phyloP scores from a whole-genome alignment of 2,113 vertebrate species.

The Chlorocebus sabaeus region DNA sequence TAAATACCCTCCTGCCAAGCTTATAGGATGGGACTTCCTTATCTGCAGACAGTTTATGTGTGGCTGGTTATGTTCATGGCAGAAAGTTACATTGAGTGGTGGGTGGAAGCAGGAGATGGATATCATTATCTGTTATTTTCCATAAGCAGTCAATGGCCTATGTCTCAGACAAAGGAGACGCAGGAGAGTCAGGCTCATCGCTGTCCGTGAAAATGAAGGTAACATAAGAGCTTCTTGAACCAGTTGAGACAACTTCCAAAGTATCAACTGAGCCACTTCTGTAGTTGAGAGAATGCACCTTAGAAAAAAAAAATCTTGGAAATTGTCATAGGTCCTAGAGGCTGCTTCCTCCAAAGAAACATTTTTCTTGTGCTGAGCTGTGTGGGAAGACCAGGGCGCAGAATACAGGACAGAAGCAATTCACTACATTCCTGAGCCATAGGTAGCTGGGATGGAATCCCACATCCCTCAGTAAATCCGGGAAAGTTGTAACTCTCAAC shows the following conservation, averaged over 20 bases:
- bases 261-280: background rate
- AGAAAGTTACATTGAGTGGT: background rate
- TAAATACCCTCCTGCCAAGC: background rate
- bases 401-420: background rate
- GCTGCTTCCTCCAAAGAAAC: background rate
- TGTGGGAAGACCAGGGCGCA: background rate
- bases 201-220: background rate
- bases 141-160: background rate
- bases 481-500: background rate
- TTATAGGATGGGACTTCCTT: background rate
- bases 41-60: background rate
- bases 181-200: background rate
- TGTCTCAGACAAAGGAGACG: background rate
- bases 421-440: background rate
- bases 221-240: background rate
- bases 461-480: background rate
- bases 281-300: background rate
- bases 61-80: background rate
- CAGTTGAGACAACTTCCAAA: background rate
- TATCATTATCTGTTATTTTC: background rate
- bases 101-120: background rate
- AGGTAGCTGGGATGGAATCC: background rate
- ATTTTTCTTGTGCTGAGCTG: background rate
- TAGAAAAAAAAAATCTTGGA: background rate
- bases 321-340: background rate